phyloP scores from a whole-genome alignment of 1,140 invertebrate genomes.

The Dolichoris vasculosae region DNA sequence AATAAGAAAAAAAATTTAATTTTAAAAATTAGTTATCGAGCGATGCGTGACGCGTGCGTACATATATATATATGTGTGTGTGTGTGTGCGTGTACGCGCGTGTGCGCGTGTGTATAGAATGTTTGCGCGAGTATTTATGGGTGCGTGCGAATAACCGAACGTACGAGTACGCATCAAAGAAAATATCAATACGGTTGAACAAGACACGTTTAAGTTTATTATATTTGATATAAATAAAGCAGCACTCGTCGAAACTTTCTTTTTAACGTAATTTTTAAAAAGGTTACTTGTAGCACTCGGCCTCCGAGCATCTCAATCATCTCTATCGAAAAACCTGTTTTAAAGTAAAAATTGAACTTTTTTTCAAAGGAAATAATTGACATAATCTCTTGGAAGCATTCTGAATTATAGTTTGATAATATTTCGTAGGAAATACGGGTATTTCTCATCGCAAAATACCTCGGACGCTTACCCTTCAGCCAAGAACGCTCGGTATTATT shows the following conservation, averaged over 20 bases:
- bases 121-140: too few species aligned
- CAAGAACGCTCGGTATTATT: not conserved
- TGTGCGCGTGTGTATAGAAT: too few species aligned
- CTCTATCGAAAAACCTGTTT: slow-evolving; percentile 24
- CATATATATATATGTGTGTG: too few species aligned
- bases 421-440: not conserved
- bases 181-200: not conserved
- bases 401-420: slow-evolving; percentile 18
- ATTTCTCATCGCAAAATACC: not conserved
- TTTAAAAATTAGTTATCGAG: too few species aligned
- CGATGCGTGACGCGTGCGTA: too few species aligned
- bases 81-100: too few species aligned
- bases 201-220: not conserved
- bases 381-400: slow-evolving; percentile 1
- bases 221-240: not conserved
- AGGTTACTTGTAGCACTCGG: not conserved
- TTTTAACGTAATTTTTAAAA: slow-evolving; percentile 3
- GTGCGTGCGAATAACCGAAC: too few species aligned
- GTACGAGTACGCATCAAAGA: too few species aligned
- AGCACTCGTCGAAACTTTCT: not conserved
- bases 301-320: slow-evolving; percentile 16
- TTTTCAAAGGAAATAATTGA: slow-evolving; percentile 14
- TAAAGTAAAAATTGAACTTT: slow-evolving; percentile 14
- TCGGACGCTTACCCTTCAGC: not conserved
- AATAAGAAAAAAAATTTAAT: too few species aligned